Evolutionary conservation across 2,113 vertebrate species (phyloP), one percentile per base, ranked within the genome.

Genomic region (Tachysurus vachellii): DNA sequence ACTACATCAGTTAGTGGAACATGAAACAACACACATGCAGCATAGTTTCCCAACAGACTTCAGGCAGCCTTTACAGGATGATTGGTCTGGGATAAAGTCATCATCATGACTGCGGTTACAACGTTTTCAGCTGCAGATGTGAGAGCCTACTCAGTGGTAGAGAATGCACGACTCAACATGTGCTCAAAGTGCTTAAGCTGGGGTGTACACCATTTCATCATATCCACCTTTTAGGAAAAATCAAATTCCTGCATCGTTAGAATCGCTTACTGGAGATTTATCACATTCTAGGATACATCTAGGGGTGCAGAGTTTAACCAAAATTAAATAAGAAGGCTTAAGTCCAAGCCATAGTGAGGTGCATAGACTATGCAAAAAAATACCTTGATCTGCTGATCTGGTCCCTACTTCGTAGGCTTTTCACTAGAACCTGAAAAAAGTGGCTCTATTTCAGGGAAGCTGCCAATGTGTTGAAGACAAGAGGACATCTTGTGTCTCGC

Each of bases 71-170:
- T 82, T 47, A n/a, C 57, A 47, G 36, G 80, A 47, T 50, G 6
- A 17, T 82, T 50, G 26, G 81, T 64, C 42, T 66, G 61, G 61
- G 42, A 82, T 82, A 82, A 66, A 50, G 81, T 64, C 81, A 50
- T 64, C 81, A 50, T 83, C 61, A 66, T 4, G 42, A 50, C 26
- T 64, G 80, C 59, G 59, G 80, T 82, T 82, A 1, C 61, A 50
- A 6, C 23, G 61, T 83, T 66, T 83, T n/a, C 28, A 66, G 26
- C 26, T 66, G 61, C 61, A 66, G 59, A 83, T 83, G 81, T 28
- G 36, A 53, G 8, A 0, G 16, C 26, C 31, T 59, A 13, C 9
- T 53, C 61, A 53, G 26, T 66, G 28, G 42, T 28, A 23, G 42
- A 64, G 61, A 47, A 83, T 66, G 14, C 44, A 53, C 26, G 44